Conservation (phyloP, 2,888 invertebrate species). For the Caradrina kadenii region DNA sequence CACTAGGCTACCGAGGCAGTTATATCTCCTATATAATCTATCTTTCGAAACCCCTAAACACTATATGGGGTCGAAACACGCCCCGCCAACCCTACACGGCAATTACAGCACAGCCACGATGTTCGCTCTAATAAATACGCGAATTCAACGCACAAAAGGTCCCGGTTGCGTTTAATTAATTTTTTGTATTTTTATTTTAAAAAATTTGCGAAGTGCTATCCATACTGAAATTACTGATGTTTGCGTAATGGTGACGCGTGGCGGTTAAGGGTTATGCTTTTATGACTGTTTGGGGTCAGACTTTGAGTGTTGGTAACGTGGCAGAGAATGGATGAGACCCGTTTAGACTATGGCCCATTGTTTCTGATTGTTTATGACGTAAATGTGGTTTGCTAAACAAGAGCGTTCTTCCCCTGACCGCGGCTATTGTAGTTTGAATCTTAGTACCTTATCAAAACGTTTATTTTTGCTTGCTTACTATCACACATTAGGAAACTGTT, state of each 20-base stretch:
- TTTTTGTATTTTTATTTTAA: conserved; percentile 60
- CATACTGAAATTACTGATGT: conserved; percentile 51
- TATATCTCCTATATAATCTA: no score
- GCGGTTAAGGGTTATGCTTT: conserved; percentile 47
- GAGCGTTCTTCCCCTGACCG: neutral
- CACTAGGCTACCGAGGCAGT: no score
- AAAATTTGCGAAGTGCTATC: conserved; percentile 42
- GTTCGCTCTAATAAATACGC: conserved; percentile 76
- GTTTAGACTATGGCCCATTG: neutral
- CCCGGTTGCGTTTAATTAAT: conserved; percentile 67
- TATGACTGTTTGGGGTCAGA: conserved; percentile 33
- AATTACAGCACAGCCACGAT: conserved; percentile 71
- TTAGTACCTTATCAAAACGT: no score
- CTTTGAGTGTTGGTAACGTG: conserved; percentile 27
- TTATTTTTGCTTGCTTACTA: no score
- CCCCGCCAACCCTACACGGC: conserved; percentile 62
- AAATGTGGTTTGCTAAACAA: neutral
- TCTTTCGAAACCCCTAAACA: conserved; percentile 2
- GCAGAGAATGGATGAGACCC: neutral
- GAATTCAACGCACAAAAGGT: conserved; percentile 71
- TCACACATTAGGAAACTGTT: no score
- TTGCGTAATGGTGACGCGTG: conserved; percentile 51
- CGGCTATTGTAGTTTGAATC: no score
- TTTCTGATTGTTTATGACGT: neutral
- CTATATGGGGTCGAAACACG: conserved; percentile 8